A percentile compares a stretch with the other conserved stretches of the same genome.
These are phyloP conservation scores for Podilymbus podiceps DNA, from an alignment of 2,113 vertebrate genomes.

Conservation along the genomic window DNA sequence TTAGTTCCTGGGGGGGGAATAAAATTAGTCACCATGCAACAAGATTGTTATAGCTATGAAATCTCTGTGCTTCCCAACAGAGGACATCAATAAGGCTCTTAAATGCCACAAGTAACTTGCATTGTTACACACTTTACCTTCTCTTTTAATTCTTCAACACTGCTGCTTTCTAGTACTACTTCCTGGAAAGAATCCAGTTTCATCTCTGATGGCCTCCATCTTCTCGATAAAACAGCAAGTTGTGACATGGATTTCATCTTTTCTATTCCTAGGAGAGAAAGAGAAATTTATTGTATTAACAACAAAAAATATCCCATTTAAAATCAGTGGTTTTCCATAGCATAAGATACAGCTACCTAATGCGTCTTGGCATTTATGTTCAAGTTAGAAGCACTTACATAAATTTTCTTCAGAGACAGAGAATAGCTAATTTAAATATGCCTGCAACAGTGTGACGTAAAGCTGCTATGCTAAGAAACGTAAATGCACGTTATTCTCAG, in stretches of 20 bases:
- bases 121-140: conserved; percentile 76
- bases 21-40: neutral
- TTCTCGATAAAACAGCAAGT: conserved; percentile 88
- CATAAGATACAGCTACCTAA: neutral
- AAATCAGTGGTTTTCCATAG: neutral
- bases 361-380: neutral
- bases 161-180: conserved; percentile 94
- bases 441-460: neutral
- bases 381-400: neutral
- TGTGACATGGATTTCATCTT: conserved; percentile 99
- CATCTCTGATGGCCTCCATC: conserved; percentile 91
- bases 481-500: neutral
- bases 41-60: neutral
- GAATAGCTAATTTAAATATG: neutral
- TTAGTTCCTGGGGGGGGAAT: neutral
- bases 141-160: conserved; percentile 92
- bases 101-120: neutral
- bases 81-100: neutral
- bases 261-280: conserved; percentile 81
- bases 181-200: conserved; percentile 92
- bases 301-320: neutral
- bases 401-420: neutral
- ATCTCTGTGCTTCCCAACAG: neutral
- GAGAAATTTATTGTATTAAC: neutral
- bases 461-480: neutral